Evolutionary conservation across 2,797 vertebrate genomes (phyloP), one percentile per base, ranked within the genome.

Genomic region (Lithobates sylvaticus): DNA sequence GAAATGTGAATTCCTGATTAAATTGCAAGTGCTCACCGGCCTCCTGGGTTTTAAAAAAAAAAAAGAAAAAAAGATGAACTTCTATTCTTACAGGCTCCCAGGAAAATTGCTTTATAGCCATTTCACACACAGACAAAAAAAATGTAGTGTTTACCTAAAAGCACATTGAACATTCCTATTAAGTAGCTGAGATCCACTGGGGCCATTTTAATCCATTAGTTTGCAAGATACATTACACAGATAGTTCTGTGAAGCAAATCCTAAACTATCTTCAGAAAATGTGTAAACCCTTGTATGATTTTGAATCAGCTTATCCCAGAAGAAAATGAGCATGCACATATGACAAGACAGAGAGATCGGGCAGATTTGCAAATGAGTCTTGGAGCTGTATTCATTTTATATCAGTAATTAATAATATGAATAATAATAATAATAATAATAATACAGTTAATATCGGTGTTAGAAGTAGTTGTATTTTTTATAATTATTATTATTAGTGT

Each of bases 1-100:
- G 88, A 91, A 91, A 90, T 90, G 84, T 91, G 84, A 91, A 92
- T 92, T 91, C 90, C 90, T 92, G 88, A 89, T 88, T 91, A 88
- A 88, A 88, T 90, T 91, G 68, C 90, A 84, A 89, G 83, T 84
- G 82, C 87, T 80, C 71, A 86, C 81, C 88, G 83, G 82, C 75
- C 89, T 90, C 88, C 84, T 85, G 88, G 84, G 90, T 85, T 90
- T 89, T n/a, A n/a, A n/a, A n/a, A 81, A 86, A 90, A 89, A 92
- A 89, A 90, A 86, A 27, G 29, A 2, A 27, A 88, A 91, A 68
- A 81, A 81, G 68, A 90, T 91, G 88, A 91, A 92, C 90, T 90
- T 74, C 85, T 88, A 79, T 88, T 89, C 86, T 83, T 89, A 0
- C 88, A 76, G 58, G 82, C 89, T 91, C 88, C 84, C 89, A 89